phyloP scores from a whole-genome alignment of 2,797 vertebrate species.

The Crax fasciolata region DNA sequence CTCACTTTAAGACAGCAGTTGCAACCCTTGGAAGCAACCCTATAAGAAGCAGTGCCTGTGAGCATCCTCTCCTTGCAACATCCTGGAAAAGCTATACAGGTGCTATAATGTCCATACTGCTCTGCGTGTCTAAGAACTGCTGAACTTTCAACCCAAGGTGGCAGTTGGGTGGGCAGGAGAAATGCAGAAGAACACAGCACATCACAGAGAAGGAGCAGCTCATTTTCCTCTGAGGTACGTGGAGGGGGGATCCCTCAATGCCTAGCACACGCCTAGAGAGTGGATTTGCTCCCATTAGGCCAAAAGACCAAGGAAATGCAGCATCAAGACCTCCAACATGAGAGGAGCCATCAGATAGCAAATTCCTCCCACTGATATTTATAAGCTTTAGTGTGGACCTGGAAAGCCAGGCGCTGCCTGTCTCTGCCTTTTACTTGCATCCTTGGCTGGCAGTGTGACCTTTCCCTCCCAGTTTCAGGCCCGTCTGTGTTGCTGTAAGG shows the following conservation, averaged over 20 bases:
- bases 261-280: background rate
- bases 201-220: accelerated
- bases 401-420: background rate
- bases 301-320: background rate
- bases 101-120: background rate
- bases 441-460: background rate
- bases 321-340: background rate
- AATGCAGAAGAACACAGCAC: background rate
- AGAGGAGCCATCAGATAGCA: background rate
- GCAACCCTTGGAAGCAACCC: accelerated
- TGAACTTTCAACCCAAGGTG: background rate
- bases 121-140: background rate
- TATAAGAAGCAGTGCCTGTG: background rate
- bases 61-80: accelerated
- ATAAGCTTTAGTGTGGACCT: background rate
- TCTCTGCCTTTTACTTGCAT: background rate
- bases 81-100: background rate
- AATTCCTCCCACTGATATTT: background rate
- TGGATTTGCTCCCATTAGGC: background rate
- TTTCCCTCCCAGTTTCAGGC: background rate
- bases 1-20: background rate
- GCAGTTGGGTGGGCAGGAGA: background rate
- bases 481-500: background rate
- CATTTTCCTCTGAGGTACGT: background rate
- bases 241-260: background rate